Base-by-base conservation (phyloP, 2,797 vertebrate species). In the Lindbergichthys nudifrons region DNA sequence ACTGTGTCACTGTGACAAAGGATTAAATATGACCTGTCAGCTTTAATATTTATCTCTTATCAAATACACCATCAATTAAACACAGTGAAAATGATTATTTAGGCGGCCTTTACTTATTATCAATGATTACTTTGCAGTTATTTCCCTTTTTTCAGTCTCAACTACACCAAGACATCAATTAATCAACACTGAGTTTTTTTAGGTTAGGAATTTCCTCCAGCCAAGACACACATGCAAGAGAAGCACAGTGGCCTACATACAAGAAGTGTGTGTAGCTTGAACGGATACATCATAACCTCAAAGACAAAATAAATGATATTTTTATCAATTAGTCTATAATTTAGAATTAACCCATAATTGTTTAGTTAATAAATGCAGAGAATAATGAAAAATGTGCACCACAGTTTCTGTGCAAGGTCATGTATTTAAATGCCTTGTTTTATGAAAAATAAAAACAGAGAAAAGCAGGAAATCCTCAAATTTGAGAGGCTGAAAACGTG, bases 211-310 rank as follows among this genome's bases (percentile, higher is more conserved):
- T 72, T 81, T 82, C 69, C 67, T 63, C 56, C 58, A 63, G 68
- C 75, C 68, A 70, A 61, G 70, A 68, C 10, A 61, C 70, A 54
- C 19, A 16, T 73, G 56, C 53, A 65, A 46, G 69, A 70, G 71
- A 79, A 70, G 63, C 76, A 83, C 80, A 75, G 82, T 89, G 87
- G 73, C 88, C 91, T 89, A 92, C 56, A 91, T 91, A 87, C 62
- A 51, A 46, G 61, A 51, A 3, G 80, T 61, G 77, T 58, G 69
- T 77, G 26, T 26, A 26, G 26, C 26, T 26, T 26, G 26, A 88
- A 86, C 56, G 56, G 69, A 84, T n/a, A 47, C 62, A 73, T 48
- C 42, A 58, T n/a, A 50, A 66, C 60, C 60, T 59, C 32, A 54
- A 3, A 52, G 45, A 60, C 60, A 39, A 41, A 67, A 77, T 71